A percentile compares a stretch with the other conserved stretches of the same genome.
Conservation (phyloP, 2,888 invertebrate species). For the Drosophila merina region DNA sequence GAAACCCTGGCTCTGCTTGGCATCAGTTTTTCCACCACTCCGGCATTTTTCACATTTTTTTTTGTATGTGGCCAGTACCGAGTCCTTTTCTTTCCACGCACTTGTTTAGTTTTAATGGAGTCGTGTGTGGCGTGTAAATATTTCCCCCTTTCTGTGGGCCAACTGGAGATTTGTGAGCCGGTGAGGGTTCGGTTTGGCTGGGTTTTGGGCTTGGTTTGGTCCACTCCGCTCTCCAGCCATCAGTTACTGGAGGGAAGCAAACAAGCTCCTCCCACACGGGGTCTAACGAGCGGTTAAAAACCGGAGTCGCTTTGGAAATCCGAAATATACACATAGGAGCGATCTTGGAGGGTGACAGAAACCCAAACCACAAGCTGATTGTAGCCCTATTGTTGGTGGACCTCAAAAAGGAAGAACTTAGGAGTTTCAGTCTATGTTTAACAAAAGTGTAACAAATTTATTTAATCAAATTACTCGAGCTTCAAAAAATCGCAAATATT, state of each 20-base stretch:
- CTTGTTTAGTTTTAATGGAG: conserved; percentile 52
- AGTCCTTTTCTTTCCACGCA: conserved; percentile 37
- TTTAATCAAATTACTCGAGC: no score
- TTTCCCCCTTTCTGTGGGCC: conserved; percentile 20
- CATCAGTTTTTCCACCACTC: conserved; percentile 1
- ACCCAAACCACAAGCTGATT: conserved; percentile 17
- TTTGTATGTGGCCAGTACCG: conserved; percentile 1
- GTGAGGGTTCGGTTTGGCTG: conserved; percentile 21
- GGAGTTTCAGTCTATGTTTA: no score
- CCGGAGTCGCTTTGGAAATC: not conserved
- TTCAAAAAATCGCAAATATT: no score
- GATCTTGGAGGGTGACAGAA: not conserved
- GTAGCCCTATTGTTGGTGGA: conserved; percentile 6
- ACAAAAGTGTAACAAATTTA: no score
- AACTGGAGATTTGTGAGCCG: conserved; percentile 31
- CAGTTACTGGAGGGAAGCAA: conserved; percentile 27
- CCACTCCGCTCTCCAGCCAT: not conserved
- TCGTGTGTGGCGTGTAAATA: conserved; percentile 46
- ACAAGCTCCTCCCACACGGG: conserved; percentile 14
- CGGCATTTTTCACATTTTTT: not conserved
- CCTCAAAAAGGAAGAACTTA: no score
- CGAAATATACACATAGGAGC: not conserved
- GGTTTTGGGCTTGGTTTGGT: conserved; percentile 18
- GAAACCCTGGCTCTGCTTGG: conserved; percentile 9
- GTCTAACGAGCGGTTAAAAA: conserved; percentile 45